A percentile compares a stretch with the other conserved stretches of the same genome.
phyloP scores from a whole-genome alignment of 2,888 invertebrate genomes.

The Prionchulus punctatus region DNA sequence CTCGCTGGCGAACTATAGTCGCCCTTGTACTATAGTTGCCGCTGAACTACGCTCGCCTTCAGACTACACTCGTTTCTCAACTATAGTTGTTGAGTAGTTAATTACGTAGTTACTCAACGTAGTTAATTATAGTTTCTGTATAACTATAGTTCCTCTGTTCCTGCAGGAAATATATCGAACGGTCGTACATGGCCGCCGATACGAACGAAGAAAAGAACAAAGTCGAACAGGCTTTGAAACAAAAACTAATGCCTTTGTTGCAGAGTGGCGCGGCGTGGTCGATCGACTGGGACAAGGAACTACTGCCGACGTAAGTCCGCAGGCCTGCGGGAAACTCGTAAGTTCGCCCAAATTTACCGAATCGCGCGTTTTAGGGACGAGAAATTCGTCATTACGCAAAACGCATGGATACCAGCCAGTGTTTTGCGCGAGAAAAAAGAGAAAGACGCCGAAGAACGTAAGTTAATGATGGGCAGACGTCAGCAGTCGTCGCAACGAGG shows the following conservation, averaged over 20 bases:
- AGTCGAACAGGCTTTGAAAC: slow-evolving; percentile 80
- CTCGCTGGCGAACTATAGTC: too few species aligned
- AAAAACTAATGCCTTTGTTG: slow-evolving; percentile 75
- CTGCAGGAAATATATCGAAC: slow-evolving; percentile 58
- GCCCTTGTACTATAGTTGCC: too few species aligned
- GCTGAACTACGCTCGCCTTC: too few species aligned
- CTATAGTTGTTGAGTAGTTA: too few species aligned
- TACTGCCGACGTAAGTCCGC: slow-evolving; percentile 51
- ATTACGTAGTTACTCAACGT: too few species aligned
- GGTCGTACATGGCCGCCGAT: slow-evolving; percentile 76
- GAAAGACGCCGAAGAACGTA: background rate
- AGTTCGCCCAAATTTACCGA: too few species aligned
- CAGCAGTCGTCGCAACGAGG: too few species aligned
- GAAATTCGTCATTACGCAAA: background rate
- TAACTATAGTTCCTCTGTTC: too few species aligned
- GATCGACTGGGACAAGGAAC: slow-evolving; percentile 85
- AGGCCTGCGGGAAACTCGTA: too few species aligned
- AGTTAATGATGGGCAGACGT: too few species aligned
- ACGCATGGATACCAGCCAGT: background rate
- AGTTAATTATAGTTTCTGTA: too few species aligned
- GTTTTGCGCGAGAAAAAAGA: background rate
- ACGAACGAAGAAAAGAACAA: slow-evolving; percentile 76
- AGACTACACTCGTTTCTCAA: too few species aligned
- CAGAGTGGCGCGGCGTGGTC: slow-evolving; percentile 69
- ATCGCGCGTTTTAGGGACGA: background rate